Evolutionary conservation across 2,797 vertebrate species (phyloP), one percentile per base, ranked within the genome.

Genomic region (Enteromius viviparus): DNA sequence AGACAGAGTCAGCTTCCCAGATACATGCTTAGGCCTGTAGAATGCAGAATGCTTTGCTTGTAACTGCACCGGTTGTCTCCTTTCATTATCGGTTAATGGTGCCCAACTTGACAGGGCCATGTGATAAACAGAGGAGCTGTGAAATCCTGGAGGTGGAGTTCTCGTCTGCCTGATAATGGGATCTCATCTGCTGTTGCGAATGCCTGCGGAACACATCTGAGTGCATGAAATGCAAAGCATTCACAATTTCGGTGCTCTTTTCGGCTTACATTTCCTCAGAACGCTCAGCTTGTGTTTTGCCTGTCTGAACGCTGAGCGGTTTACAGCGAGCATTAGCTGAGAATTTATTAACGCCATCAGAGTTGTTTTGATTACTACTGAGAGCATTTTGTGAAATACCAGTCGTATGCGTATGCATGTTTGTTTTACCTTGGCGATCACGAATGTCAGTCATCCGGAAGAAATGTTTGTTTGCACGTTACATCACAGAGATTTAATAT

Each of bases 61-160:
- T 96, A 95, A 96, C 96, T 92, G 94, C 96, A 94, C 96, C 94
- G 96, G 94, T 96, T 95, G 95, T 98, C 96, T 98, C 95, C 93
- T 96, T 96, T 98, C 96, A 97, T 98, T 98, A 97, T 97, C 95
- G 94, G 95, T 96, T 98, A 97, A 97, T 97, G 95, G 96, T 95
- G 95, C 96, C 97, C 97, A 94, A 95, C 95, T 94, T 98, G 97
- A 97, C 96, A 95, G 95, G 94, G 94, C 94, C 94, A 94, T 96
- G 96, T 96, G 97, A 97, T 97, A 97, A 96, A 96, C 96, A 96
- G 94, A 93, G 96, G 93, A 93, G 93, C 92, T 93, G 94, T 92
- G 93, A 95, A 98, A 98, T 96, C 91, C 93, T 92, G 95, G 97
- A 95, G 92, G 94, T 96, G 96, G 96, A 97, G 92, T 96, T 94